These are phyloP conservation scores for Crotalus viridis DNA, from an alignment of 2,113 vertebrate species.

Conservation along the genomic window DNA sequence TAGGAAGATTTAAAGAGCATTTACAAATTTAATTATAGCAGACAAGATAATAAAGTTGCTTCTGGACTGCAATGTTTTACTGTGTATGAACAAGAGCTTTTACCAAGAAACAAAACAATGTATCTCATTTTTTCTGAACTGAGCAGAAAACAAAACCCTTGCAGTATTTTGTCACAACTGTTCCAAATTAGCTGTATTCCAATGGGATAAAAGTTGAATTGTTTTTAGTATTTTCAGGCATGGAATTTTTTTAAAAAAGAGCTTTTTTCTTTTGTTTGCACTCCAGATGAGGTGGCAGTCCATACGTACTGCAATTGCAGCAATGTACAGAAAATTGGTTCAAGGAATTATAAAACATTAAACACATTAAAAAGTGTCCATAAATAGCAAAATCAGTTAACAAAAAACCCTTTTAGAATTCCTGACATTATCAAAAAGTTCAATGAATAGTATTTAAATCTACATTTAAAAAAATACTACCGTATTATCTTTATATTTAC, in stretches of 20 bases:
- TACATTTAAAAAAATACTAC: neutral
- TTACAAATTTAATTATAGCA: slow-evolving; percentile 23
- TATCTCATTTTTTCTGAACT: neutral
- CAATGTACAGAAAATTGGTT: neutral
- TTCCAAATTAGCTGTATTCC: neutral
- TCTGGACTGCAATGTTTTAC: neutral
- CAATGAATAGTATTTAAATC: neutral
- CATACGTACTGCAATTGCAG: neutral
- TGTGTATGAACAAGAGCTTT: neutral
- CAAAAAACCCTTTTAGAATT: neutral
- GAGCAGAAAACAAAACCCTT: neutral
- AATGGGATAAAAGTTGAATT: neutral
- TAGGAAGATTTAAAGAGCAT: slow-evolving; percentile 10
- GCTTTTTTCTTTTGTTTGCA: neutral
- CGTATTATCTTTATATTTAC: neutral
- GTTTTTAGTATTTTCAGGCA: neutral
- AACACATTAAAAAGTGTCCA: neutral
- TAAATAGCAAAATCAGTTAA: neutral
- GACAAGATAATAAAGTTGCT: neutral
- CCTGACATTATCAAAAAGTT: neutral
- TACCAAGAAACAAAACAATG: neutral
- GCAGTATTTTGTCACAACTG: neutral
- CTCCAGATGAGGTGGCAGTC: neutral
- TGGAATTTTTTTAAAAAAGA: neutral
- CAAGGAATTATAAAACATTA: neutral